Evolutionary conservation across 2,797 vertebrate species (phyloP), one percentile per base, ranked within the genome.

Genomic region (Rhabdophis nuchalis): DNA sequence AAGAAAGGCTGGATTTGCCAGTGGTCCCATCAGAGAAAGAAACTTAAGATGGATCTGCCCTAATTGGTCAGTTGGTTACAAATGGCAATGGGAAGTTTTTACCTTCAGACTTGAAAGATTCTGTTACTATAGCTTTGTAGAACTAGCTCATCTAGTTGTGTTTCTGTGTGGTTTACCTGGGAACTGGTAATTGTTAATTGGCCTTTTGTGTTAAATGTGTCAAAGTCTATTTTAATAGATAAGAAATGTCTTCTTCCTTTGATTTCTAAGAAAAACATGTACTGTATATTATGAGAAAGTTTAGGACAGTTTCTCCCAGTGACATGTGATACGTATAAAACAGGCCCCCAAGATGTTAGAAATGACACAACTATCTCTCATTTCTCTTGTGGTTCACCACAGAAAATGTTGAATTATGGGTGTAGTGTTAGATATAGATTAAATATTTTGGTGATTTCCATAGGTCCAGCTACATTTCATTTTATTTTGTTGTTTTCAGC

Each of bases 271-370:
- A 95, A 93, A 94, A 93, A 93, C 94, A 95, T 93, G 93, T 61
- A 61, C 25, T 61, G 58, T 2, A 93, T 89, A 61, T 57, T 89
- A 90, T 92, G 91, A 96, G 61, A 58, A 93, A 95, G 94, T 90
- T 82, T 87, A 94, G 88, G 95, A 94, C 93, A 92, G 90, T 93
- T 95, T 94, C 90, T 95, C 88, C 72, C 56, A 50, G 92, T 91
- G 91, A 91, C 95, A 93, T 96, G 94, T 94, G 95, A 96, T 95
- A 95, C 89, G 95, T 96, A 96, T 95, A 96, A 96, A 96, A 90
- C 93, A 95, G 90, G 32, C 18, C 29, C 95, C 95, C 93, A 93
- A 95, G 94, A 95, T 95, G 92, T 92, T 96, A 96, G 92, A 95
- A 97, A 96, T 94, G 94, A 94, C 90, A 93, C 29, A 54, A 46